phyloP scores from a whole-genome alignment of 1,140 invertebrate genomes.

The Drosophila truncata region DNA sequence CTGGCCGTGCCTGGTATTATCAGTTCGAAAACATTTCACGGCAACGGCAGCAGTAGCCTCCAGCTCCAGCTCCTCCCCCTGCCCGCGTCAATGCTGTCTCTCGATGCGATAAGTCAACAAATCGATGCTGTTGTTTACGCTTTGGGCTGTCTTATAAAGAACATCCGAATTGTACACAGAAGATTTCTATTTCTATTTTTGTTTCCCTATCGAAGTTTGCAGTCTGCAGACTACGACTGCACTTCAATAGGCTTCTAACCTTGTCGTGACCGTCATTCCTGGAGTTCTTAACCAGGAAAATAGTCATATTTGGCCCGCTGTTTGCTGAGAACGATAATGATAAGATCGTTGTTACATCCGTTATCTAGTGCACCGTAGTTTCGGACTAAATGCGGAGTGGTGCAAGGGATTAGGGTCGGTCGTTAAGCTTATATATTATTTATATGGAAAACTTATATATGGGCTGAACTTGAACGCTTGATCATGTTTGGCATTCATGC shows the following conservation, averaged over 20 bases:
- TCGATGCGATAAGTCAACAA: constrained; percentile 61
- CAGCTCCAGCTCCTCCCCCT: constrained; percentile 3
- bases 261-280: constrained; percentile 54
- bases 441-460: constrained; percentile 35
- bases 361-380: constrained; percentile 64
- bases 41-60: constrained; percentile 18
- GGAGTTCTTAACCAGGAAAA: constrained; percentile 18
- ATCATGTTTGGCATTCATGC: constrained; percentile 74
- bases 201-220: constrained; percentile 17
- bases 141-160: constrained; percentile 25
- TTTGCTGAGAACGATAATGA: constrained; percentile 35
- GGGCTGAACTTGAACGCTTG: constrained; percentile 62
- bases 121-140: constrained; percentile 54
- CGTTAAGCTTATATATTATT: constrained; percentile 20
- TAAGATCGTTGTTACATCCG: constrained; percentile 36
- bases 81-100: constrained; percentile 35
- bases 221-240: constrained; percentile 10
- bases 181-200: constrained; percentile 50
- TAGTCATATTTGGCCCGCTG: constrained; percentile 21
- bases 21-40: constrained; percentile 45
- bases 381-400: constrained; percentile 45
- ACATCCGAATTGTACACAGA: constrained; percentile 57
- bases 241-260: constrained; percentile 41
- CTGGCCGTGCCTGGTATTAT: constrained; percentile 64
- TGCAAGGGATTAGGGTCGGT: constrained; percentile 48